Conservation (phyloP, 2,113 vertebrate genomes). For the Clarias gariepinus region DNA sequence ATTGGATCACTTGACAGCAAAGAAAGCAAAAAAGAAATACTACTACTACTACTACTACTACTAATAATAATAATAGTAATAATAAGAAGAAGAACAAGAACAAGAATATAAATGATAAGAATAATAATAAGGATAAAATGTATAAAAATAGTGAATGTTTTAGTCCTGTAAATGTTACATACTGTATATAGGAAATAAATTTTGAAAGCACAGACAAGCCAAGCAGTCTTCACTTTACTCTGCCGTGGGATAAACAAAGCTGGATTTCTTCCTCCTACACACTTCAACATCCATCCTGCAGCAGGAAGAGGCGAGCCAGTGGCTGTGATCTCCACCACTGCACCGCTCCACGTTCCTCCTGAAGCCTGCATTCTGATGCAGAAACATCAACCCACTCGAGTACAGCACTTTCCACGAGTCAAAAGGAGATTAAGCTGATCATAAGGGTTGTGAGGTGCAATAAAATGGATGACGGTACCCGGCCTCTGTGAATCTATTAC, state of each 20-base stretch:
- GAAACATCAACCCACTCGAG: not conserved
- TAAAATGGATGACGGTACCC: slow-evolving; percentile 40
- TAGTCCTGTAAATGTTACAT: not conserved
- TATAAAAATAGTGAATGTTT: not conserved
- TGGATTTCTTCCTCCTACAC: not conserved
- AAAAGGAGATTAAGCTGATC: not conserved
- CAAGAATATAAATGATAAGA: too few relatives aligned
- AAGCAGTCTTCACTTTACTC: not conserved
- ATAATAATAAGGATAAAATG: too few relatives aligned
- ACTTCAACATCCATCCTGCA: not conserved
- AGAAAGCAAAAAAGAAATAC: slow-evolving; percentile 45
- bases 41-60: too few relatives aligned
- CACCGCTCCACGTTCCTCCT: not conserved
- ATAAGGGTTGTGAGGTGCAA: not conserved
- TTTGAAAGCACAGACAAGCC: not conserved
- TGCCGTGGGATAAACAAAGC: not conserved
- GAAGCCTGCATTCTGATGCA: not conserved
- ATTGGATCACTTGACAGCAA: slow-evolving; percentile 49
- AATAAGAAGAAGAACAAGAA: not conserved
- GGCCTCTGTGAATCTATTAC: slow-evolving; percentile 21
- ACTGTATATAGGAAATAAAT: not conserved
- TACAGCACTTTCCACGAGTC: not conserved
- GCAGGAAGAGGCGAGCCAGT: not conserved
- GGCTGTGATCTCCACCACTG: not conserved
- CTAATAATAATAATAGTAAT: too few relatives aligned